Evolutionary conservation across 2,113 vertebrate species (phyloP).

Genomic region (Cephalopholis sonnerati): DNA sequence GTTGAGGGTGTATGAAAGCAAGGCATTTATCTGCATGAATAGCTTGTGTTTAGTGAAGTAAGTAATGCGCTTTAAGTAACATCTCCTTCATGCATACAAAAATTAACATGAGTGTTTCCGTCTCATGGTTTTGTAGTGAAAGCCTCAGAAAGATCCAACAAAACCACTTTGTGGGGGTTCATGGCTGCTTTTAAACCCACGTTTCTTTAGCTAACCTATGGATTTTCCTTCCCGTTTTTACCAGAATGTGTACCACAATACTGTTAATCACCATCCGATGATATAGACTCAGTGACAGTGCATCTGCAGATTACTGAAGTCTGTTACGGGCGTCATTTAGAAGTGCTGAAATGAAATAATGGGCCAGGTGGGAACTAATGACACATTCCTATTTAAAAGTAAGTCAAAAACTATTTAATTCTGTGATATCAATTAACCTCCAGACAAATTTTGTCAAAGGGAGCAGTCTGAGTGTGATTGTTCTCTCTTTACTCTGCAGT

Average conservation of each 20-base stretch:
- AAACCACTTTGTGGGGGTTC: constrained; percentile 45
- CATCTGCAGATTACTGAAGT: constrained; percentile 10
- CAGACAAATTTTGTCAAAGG: constrained; percentile 72
- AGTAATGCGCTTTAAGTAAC: constrained; percentile 87
- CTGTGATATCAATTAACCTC: constrained; percentile 78
- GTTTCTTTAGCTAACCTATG: constrained; percentile 27
- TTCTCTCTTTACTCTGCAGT: constrained; percentile 74
- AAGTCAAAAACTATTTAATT: constrained; percentile 65
- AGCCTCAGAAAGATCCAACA: constrained; percentile 51
- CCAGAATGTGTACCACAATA: neutral
- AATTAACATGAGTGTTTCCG: constrained; percentile 79
- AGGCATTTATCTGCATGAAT: constrained; percentile 87
- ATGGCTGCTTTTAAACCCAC: constrained; percentile 44
- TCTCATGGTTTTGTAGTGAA: constrained; percentile 61
- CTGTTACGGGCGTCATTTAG: constrained; percentile 24
- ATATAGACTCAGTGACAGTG: neutral
- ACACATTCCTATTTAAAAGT: constrained; percentile 60
- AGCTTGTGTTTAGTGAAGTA: constrained; percentile 85
- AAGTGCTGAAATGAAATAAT: constrained; percentile 51
- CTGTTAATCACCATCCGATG: neutral
- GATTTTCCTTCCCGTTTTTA: neutral
- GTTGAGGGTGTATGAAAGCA: constrained; percentile 82
- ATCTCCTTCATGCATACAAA: constrained; percentile 85
- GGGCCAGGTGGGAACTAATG: constrained; percentile 61
- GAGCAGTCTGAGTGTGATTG: constrained; percentile 66